These are phyloP conservation scores for Paedocypris sp. DNA, from an alignment of 2,113 vertebrate species.

Conservation along the genomic window DNA sequence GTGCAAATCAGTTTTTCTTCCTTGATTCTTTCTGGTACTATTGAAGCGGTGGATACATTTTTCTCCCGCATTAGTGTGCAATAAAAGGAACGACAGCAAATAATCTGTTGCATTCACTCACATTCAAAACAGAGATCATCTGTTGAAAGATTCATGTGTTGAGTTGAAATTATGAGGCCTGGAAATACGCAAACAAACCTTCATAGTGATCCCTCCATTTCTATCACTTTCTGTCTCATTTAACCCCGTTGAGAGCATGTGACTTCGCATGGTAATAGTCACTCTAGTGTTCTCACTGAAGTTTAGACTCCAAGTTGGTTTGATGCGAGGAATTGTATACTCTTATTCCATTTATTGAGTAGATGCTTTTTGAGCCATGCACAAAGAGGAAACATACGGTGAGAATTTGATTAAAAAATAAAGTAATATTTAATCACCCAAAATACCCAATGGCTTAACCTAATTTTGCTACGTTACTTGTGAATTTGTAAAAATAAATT, in stretches of 20 bases:
- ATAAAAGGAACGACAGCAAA: background rate
- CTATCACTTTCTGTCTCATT: background rate
- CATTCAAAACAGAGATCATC: constrained; percentile 20
- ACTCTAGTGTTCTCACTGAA: background rate
- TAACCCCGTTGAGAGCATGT: background rate
- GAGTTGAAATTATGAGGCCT: constrained; percentile 5
- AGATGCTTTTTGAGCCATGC: no score
- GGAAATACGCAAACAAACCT: constrained; percentile 10
- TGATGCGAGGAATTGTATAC: background rate
- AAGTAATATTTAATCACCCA: no score
- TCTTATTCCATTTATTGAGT: no score
- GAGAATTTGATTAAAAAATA: no score
- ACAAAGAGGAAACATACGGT: no score
- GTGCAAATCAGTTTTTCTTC: background rate
- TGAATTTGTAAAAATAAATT: no score
- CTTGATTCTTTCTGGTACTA: background rate
- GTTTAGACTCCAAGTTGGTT: background rate
- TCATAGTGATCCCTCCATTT: background rate
- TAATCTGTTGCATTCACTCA: constrained; percentile 15
- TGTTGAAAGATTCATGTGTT: constrained; percentile 36
- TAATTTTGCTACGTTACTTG: no score
- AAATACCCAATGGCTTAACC: no score
- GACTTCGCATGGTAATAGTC: background rate
- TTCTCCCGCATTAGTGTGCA: background rate
- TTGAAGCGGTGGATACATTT: background rate